These are phyloP conservation scores for Ashinkailepas kermadecensis DNA, from an alignment of 2,888 invertebrate species.

Conservation along the genomic window DNA sequence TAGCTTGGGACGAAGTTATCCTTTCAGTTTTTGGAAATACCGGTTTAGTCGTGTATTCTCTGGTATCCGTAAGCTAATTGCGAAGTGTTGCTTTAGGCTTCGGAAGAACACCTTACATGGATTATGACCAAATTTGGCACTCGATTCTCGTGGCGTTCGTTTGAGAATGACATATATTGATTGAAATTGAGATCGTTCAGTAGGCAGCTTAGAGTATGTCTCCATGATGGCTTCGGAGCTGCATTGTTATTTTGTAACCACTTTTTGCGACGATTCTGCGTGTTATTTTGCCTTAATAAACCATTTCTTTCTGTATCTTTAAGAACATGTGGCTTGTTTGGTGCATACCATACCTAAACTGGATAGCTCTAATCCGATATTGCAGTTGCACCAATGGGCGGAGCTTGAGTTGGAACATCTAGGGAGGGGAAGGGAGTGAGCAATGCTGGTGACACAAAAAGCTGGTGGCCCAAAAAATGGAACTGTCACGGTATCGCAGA, in stretches of 20 bases:
- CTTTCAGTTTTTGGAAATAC: too few relatives aligned
- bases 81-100: not conserved
- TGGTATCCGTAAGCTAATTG: not conserved
- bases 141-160: not conserved
- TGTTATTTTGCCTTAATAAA: conserved; percentile 19
- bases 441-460: too few relatives aligned
- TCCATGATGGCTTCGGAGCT: not conserved
- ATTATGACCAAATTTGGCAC: not conserved
- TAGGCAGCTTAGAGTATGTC: not conserved
- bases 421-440: too few relatives aligned
- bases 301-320: not conserved
- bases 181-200: not conserved
- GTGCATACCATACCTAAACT: too few relatives aligned
- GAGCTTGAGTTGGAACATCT: too few relatives aligned
- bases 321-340: too few relatives aligned
- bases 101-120: not conserved
- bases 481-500: too few relatives aligned
- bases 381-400: too few relatives aligned
- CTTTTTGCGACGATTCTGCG: not conserved
- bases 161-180: not conserved
- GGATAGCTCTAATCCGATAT: too few relatives aligned
- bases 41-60: too few relatives aligned
- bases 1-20: too few relatives aligned
- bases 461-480: too few relatives aligned
- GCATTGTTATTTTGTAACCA: conserved; percentile 7